Evolutionary conservation across 2,888 invertebrate genomes (phyloP).

Genomic region (Dusona sp.): DNA sequence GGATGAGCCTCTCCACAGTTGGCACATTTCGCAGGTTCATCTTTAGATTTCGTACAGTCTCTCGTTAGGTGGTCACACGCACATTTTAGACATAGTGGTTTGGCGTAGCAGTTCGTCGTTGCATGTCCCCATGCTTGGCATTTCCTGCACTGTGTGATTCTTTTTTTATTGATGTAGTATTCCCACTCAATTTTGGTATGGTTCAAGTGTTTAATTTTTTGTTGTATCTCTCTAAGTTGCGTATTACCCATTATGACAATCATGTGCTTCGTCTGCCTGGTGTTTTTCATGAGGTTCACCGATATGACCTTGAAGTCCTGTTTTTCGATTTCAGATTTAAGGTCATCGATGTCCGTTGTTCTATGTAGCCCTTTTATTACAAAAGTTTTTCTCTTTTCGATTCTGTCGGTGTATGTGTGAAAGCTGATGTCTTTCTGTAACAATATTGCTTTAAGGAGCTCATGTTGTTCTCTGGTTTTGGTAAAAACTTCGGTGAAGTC

Average conservation of each 20-base stretch:
- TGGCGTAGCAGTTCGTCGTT: conserved; percentile 64
- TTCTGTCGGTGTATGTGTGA: conserved; percentile 60
- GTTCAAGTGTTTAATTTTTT: conserved; percentile 63
- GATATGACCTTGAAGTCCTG: background rate
- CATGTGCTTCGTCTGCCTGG: conserved; percentile 47
- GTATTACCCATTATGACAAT: conserved; percentile 63
- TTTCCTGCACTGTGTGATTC: conserved; percentile 72
- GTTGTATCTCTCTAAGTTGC: conserved; percentile 59
- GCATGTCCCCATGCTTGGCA: conserved; percentile 75
- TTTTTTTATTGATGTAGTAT: conserved; percentile 68
- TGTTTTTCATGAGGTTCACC: conserved; percentile 67
- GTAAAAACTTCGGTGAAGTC: background rate
- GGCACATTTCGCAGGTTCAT: conserved; percentile 69
- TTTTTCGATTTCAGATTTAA: conserved; percentile 51
- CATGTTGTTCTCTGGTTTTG: background rate
- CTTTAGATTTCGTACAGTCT: conserved; percentile 69
- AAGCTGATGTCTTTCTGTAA: background rate
- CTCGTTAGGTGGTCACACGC: conserved; percentile 68
- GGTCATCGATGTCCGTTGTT: conserved; percentile 39
- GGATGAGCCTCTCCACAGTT: conserved; percentile 72
- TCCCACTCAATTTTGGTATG: conserved; percentile 73
- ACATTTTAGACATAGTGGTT: conserved; percentile 71
- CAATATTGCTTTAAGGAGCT: background rate
- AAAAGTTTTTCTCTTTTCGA: conserved; percentile 58
- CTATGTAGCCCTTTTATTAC: conserved; percentile 65